phyloP scores from a whole-genome alignment of 2,888 invertebrate species.

The Heliconius cydno region DNA sequence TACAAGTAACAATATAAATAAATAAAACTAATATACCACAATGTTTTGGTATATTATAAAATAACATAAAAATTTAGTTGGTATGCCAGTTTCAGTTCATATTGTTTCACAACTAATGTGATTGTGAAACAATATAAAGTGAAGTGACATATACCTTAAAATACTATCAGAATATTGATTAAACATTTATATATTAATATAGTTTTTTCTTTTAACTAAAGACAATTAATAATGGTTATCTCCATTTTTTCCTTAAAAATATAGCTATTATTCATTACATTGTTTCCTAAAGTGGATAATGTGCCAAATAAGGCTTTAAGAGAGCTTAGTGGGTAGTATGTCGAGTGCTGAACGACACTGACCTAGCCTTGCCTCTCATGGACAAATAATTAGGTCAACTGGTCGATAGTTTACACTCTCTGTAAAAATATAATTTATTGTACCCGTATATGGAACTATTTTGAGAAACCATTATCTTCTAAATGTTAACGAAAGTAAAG shows the following conservation, averaged over 20 bases:
- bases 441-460: not conserved
- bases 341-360: slow-evolving; percentile 24
- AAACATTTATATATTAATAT: not conserved
- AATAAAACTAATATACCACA: not conserved
- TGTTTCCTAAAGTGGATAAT: not conserved
- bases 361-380: slow-evolving; percentile 74
- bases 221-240: not conserved
- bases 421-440: slow-evolving; percentile 8
- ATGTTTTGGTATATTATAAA: not conserved
- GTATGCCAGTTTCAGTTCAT: slow-evolving; percentile 27
- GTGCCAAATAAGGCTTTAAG: slow-evolving; percentile 14
- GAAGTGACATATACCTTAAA: not conserved
- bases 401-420: slow-evolving; percentile 61
- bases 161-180: not conserved
- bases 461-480: not conserved
- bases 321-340: slow-evolving; percentile 6
- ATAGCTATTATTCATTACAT: not conserved
- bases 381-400: slow-evolving; percentile 72
- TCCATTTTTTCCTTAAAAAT: not conserved
- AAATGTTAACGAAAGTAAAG: not conserved
- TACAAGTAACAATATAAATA: not conserved
- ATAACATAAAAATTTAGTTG: not conserved
- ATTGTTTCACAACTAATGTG: slow-evolving; percentile 20
- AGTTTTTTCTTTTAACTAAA: too few relatives aligned
- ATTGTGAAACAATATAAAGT: too few relatives aligned